phyloP scores from a whole-genome alignment of 1,140 invertebrate genomes.

The Vanessa atalanta region DNA sequence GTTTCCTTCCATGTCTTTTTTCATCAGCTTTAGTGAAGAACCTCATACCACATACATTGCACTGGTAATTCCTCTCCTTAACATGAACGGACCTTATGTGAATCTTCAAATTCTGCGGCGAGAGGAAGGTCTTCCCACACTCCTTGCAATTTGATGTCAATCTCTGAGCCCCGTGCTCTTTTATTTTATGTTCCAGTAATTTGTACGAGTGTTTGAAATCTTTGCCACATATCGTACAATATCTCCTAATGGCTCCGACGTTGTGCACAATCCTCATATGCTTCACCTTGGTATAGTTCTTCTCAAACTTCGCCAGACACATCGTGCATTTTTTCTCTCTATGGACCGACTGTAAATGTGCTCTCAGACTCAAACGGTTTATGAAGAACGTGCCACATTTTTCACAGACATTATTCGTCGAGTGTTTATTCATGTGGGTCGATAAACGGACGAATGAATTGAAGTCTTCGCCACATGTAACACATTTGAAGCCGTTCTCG shows the following conservation, averaged over 20 bases:
- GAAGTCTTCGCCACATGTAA: conserved; percentile 60
- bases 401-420: conserved; percentile 64
- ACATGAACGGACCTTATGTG: conserved; percentile 49
- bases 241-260: conserved; percentile 31
- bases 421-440: conserved; percentile 72
- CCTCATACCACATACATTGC: conserved; percentile 10
- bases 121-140: conserved; percentile 29
- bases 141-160: conserved; percentile 27
- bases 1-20: conserved; percentile 38
- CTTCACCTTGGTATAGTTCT: conserved; percentile 33
- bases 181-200: conserved; percentile 46
- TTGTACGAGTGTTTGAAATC: conserved; percentile 49
- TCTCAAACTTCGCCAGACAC: conserved; percentile 26
- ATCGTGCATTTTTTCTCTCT: conserved; percentile 21
- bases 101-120: conserved; percentile 27
- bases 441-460: conserved; percentile 57
- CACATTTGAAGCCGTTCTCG: conserved; percentile 52
- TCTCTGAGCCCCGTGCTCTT: conserved; percentile 46
- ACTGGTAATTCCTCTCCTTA: conserved; percentile 11
- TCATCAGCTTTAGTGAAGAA: conserved; percentile 9
- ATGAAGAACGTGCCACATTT: conserved; percentile 54
- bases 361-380: conserved; percentile 22
- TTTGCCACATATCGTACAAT: conserved; percentile 47
- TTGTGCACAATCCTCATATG: conserved; percentile 31
- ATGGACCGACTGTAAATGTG: conserved; percentile 48